Evolutionary conservation across 2,888 invertebrate species (phyloP).

Genomic region (Erebia ligea): DNA sequence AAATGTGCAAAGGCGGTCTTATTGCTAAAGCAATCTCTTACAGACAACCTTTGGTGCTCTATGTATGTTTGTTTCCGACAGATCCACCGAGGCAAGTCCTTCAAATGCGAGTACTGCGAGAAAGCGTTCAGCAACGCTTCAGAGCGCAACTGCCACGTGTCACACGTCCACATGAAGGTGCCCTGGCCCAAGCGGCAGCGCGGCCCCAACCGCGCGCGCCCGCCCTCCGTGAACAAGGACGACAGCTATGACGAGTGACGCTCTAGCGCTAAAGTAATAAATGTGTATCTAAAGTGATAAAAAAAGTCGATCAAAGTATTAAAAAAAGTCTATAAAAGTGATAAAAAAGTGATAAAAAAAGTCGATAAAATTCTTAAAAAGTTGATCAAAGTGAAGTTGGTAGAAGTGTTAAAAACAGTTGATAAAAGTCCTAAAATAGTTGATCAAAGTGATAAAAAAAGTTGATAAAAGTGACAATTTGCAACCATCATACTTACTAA

Average conservation of each 20-base stretch:
- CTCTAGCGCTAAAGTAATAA: too few species aligned
- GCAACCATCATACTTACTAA: too few species aligned
- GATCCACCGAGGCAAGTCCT: slow-evolving; percentile 15
- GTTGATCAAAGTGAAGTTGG: too few species aligned
- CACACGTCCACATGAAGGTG: slow-evolving; percentile 27
- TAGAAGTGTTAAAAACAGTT: not conserved
- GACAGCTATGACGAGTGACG: slow-evolving; percentile 1
- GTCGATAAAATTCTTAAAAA: not conserved
- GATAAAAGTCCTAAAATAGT: not conserved
- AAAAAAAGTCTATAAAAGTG: not conserved
- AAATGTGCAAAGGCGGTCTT: too few species aligned
- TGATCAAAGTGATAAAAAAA: not conserved
- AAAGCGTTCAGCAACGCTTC: slow-evolving; percentile 18
- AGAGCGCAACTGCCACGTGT: slow-evolving; percentile 14
- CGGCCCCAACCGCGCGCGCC: not conserved
- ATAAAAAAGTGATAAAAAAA: too few species aligned
- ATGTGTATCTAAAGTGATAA: not conserved
- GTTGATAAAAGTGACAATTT: too few species aligned
- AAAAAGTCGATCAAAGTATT: too few species aligned
- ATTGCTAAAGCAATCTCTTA: too few species aligned
- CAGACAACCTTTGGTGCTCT: too few species aligned
- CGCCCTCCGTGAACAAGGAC: not conserved
- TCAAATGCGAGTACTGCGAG: slow-evolving; percentile 13
- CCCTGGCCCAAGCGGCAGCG: slow-evolving; percentile 27
- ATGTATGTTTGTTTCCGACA: not conserved